phyloP scores from a whole-genome alignment of 2,797 vertebrate genomes.

The Gymnoscopelus microlampas region DNA sequence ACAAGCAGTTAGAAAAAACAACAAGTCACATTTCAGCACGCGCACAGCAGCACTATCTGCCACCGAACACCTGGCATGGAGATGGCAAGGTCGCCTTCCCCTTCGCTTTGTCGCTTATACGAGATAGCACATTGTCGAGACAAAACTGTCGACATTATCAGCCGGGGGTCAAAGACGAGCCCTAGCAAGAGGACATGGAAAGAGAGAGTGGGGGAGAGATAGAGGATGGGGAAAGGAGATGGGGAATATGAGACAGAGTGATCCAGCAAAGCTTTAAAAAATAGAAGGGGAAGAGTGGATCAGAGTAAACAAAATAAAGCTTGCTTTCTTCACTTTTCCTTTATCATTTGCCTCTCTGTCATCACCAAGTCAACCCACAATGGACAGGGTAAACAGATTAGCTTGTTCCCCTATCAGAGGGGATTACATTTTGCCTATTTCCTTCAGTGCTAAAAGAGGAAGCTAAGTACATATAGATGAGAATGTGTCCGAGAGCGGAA shows the following conservation, averaged over 20 bases:
- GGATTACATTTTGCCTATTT: conserved; percentile 70
- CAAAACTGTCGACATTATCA: conserved; percentile 42
- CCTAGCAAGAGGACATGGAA: conserved; percentile 15
- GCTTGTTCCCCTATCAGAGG: conserved; percentile 69
- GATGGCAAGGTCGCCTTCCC: conserved; percentile 56
- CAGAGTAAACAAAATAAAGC: conserved; percentile 64
- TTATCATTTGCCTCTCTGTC: conserved; percentile 70
- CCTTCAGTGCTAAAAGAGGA: conserved; percentile 31
- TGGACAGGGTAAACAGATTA: conserved; percentile 76
- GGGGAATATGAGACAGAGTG: conserved; percentile 54
- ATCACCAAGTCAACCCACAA: conserved; percentile 70
- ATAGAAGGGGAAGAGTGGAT: conserved; percentile 30
- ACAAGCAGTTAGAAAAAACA: conserved; percentile 25
- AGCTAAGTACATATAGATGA: conserved; percentile 51
- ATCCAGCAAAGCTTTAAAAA: conserved; percentile 52
- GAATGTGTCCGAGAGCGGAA: conserved; percentile 59
- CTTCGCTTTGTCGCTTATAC: conserved; percentile 41
- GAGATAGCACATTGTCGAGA: conserved; percentile 56
- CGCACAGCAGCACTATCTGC: conserved; percentile 52
- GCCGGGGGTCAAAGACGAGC: conserved; percentile 42
- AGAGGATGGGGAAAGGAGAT: conserved; percentile 22
- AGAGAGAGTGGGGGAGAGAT: conserved; percentile 3
- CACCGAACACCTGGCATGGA: conserved; percentile 46
- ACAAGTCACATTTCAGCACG: conserved; percentile 1
- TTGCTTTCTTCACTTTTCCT: conserved; percentile 53